Base-by-base conservation (phyloP, 2,113 vertebrate genomes). In the Heterotis niloticus region DNA sequence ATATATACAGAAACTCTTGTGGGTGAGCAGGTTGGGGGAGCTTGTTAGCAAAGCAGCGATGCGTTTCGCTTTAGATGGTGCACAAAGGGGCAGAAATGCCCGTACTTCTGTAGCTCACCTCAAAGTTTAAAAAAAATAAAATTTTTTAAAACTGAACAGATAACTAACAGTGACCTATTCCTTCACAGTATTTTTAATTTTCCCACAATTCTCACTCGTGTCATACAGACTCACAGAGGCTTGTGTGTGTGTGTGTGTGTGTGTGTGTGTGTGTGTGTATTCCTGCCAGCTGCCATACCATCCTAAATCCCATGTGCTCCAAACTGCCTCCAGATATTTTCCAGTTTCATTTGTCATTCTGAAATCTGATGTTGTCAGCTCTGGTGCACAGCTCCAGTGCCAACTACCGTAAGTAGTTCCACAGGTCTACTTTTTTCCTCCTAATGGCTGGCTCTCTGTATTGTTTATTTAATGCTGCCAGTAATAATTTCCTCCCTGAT, bases 341-440 rank as follows among this genome's bases (percentile, higher is more conserved):
- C 88, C 83, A 86, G 85, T 84, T 87, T 89, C 89, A 91, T 92
- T 92, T 84, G 89, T 92, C 89, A 90, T 89, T 88, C 81, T 83
- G 81, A 82, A 90, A 89, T 90, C 83, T 88, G 86, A 84, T 88
- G 88, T 87, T 82, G 86, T 93, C 91, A 92, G 89, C 90, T 86
- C 81, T 90, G 90, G 83, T 84, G 81, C 83, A 81, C 81, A n/a
- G 52, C 44, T 56, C 75, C 75, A 26, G 16, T 0, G 28, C 59
- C 5, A 23, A 57, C 62, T 26, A 62, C 16, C 71, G 68, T 60
- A 83, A 86, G 81, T 81, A 71, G 74, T 5, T 80, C 87, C 87
- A 81, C 84, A 85, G 85, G 88, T 91, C 86, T 87, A 17, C 24
- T 57, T 66, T 11, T 44, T 57, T 34, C 80, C 54, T 44, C 34